These are phyloP conservation scores for Engystomops pustulosus DNA, from an alignment of 2,113 vertebrate species.

Conservation along the genomic window DNA sequence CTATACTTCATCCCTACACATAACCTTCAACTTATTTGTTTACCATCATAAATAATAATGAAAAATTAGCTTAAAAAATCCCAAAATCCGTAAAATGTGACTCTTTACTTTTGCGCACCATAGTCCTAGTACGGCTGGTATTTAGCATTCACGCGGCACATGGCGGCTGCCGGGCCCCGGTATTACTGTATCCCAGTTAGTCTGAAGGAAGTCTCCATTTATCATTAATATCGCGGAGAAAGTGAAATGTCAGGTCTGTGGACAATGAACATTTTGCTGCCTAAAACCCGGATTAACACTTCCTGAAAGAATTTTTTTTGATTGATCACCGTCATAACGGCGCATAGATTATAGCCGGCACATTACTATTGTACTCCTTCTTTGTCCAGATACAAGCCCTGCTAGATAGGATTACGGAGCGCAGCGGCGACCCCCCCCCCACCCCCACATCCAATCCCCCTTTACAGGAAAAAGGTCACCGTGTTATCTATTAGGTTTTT, in stretches of 20 bases:
- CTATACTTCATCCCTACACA: too few relatives aligned
- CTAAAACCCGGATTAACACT: constrained; percentile 55
- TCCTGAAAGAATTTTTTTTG: constrained; percentile 56
- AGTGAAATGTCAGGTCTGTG: constrained; percentile 59
- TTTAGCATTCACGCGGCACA: constrained; percentile 35
- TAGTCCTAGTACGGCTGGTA: not conserved
- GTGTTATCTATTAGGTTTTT: constrained; percentile 65
- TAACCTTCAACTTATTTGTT: too few relatives aligned
- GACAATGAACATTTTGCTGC: constrained; percentile 55
- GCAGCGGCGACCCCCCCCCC: constrained; percentile 27
- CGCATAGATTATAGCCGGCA: constrained; percentile 53
- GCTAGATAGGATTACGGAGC: constrained; percentile 50
- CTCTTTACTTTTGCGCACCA: too few relatives aligned
- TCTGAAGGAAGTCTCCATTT: constrained; percentile 52
- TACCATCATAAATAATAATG: too few relatives aligned
- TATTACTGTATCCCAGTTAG: constrained; percentile 56
- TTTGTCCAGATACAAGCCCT: constrained; percentile 46
- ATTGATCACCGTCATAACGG: constrained; percentile 60
- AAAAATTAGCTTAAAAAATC: too few relatives aligned
- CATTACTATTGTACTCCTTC: constrained; percentile 53
- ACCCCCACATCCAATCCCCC: constrained; percentile 47
- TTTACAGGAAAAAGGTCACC: constrained; percentile 58
- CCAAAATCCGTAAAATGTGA: too few relatives aligned
- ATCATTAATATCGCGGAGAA: constrained; percentile 58
- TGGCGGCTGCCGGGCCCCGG: not conserved